These are phyloP conservation scores for Gymnobelideus leadbeateri DNA, from an alignment of 2,113 vertebrate genomes.

Conservation along the genomic window DNA sequence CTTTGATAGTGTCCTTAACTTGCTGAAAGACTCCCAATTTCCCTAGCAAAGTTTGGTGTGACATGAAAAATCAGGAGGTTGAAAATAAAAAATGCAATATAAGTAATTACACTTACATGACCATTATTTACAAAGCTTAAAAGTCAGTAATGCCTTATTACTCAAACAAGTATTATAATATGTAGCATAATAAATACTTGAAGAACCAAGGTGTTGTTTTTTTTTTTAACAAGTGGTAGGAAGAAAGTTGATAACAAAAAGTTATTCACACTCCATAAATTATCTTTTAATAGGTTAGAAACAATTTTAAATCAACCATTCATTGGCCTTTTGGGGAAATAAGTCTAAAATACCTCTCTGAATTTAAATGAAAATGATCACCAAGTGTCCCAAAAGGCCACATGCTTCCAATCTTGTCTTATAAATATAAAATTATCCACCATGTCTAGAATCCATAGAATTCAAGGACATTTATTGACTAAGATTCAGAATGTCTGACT, in stretches of 20 bases:
- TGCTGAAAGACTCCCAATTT: not conserved
- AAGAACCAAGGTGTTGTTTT: not conserved
- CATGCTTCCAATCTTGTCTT: not conserved
- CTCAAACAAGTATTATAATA: not conserved
- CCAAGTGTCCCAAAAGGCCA: not conserved
- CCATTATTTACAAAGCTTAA: constrained; percentile 29
- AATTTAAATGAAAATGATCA: constrained; percentile 64
- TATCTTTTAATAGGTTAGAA: constrained; percentile 21
- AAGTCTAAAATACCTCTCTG: constrained; percentile 52
- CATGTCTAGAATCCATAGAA: not conserved
- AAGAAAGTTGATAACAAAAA: not conserved
- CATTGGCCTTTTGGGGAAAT: constrained; percentile 18
- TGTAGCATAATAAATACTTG: not conserved
- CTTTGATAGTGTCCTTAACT: not conserved
- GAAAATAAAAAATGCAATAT: not conserved
- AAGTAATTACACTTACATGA: not conserved
- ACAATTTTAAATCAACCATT: constrained; percentile 7
- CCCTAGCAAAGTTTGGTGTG: not conserved
- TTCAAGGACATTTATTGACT: not conserved
- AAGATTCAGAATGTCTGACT: not conserved
- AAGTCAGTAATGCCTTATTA: not conserved
- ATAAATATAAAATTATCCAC: constrained; percentile 25
- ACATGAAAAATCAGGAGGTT: not conserved
- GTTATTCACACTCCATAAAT: constrained; percentile 4
- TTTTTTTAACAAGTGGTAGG: constrained; percentile 18